phyloP scores from a whole-genome alignment of 2,113 vertebrate species.

The Sorex fumeus region DNA sequence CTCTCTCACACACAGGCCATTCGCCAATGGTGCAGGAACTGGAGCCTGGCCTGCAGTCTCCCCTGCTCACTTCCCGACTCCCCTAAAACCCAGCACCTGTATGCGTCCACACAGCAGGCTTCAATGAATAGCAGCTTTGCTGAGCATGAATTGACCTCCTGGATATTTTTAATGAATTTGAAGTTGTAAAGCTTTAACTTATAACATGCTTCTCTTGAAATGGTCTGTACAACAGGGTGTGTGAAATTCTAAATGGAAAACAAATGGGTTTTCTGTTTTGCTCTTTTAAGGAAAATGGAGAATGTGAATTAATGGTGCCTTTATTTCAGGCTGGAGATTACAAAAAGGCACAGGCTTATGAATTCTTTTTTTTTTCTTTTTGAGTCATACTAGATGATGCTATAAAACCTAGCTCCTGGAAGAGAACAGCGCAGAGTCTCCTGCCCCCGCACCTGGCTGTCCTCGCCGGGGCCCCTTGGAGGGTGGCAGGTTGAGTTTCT shows the following conservation, averaged over 20 bases:
- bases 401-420: too few relatives aligned
- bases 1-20: too few relatives aligned
- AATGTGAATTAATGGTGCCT: background rate
- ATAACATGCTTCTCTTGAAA: constrained; percentile 73
- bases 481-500: too few relatives aligned
- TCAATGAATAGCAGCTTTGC: constrained; percentile 79
- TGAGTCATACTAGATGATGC: too few relatives aligned
- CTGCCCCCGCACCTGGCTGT: too few relatives aligned
- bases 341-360: background rate
- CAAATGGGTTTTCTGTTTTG: constrained; percentile 57
- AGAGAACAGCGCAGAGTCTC: too few relatives aligned
- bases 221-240: constrained; percentile 12
- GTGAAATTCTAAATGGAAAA: constrained; percentile 55
- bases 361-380: too few relatives aligned
- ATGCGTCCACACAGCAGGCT: constrained; percentile 70
- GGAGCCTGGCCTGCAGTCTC: constrained; percentile 25
- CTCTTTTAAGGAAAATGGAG: constrained; percentile 55
- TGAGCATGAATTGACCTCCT: constrained; percentile 76
- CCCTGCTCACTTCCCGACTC: constrained; percentile 81
- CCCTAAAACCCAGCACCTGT: constrained; percentile 84
- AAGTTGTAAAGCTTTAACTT: constrained; percentile 75
- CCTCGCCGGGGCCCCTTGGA: too few relatives aligned
- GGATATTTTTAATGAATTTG: constrained; percentile 78
- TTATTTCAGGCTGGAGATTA: constrained; percentile 2
- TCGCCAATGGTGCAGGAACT: constrained; percentile 16